Evolutionary conservation across 2,888 invertebrate species (phyloP), one percentile per base, ranked within the genome.

Genomic region (Thyatira batis): DNA sequence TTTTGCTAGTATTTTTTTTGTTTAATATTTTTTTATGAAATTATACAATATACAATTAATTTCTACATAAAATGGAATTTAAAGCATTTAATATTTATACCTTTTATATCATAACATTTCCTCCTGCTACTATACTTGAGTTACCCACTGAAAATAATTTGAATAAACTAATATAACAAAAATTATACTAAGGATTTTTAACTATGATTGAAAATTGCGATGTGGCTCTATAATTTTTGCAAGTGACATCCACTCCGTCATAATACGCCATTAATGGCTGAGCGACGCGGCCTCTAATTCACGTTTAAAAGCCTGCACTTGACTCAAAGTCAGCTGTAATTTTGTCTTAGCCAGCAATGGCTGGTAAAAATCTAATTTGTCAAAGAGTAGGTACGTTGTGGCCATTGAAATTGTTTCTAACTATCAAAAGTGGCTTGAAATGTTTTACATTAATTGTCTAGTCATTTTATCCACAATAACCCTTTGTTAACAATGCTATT

Each of bases 301-400:
- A 74, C 79, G 84, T 89, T 90, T 91, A 92, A 92, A 91, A 92
- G 92, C 92, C 82, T 91, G 92, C 91, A 91, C 91, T 92, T 78
- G 84, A 84, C 80, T 89, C 85, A 84, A 90, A 90, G 92, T 91
- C 92, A 78, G 77, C 82, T 76, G 77, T 89, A 91, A 92, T 92
- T 91, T 90, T 77, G 87, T 87, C 89, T 89, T 85, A 88, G 81
- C 87, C 81, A 83, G 86, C 78, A 87, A 88, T 84, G 86, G 81
- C 85, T 78, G 80, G 80, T 85, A 86, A 89, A 87, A 92, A 91
- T 91, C 85, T 89, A 90, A 92, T 92, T 92, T 92, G 84, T 91
- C 92, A 91, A 88, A 78, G 79, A 79, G 76, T 78, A 80, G 69
- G 76, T 78, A 80, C 70, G 76, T 78, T 83, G 85, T 69, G 82